These are phyloP conservation scores for Formica exsecta DNA, from an alignment of 1,140 invertebrate genomes.

Conservation along the genomic window DNA sequence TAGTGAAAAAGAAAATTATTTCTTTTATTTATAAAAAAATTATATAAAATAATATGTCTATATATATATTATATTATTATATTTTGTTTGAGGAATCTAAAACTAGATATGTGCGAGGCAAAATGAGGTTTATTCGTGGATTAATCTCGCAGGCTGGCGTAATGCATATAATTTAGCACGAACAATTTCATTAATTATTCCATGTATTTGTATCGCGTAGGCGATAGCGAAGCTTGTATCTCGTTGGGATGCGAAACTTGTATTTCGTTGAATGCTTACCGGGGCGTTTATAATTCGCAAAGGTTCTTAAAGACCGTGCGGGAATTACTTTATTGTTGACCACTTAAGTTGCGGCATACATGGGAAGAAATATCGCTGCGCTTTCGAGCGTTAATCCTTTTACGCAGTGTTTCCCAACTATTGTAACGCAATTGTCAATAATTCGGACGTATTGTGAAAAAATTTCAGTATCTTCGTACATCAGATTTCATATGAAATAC, in stretches of 20 bases:
- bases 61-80: not conserved
- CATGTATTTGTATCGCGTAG: not conserved
- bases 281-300: constrained; percentile 51
- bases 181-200: constrained; percentile 52
- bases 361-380: constrained; percentile 52
- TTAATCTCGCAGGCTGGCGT: not conserved
- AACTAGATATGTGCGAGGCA: no score
- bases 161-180: not conserved
- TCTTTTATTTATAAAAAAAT: constrained; percentile 9
- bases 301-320: constrained; percentile 56
- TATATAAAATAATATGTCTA: not conserved
- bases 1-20: not conserved
- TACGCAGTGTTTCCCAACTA: constrained; percentile 42
- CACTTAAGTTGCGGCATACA: constrained; percentile 55
- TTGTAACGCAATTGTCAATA: not conserved
- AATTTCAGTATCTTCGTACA: not conserved
- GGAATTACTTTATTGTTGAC: constrained; percentile 60
- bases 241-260: constrained; percentile 15
- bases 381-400: constrained; percentile 53
- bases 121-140: not conserved
- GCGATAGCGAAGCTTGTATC: not conserved
- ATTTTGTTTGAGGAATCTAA: not conserved
- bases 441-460: not conserved
- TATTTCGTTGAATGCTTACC: constrained; percentile 53
- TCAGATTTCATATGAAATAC: not conserved